phyloP scores from a whole-genome alignment of 2,888 invertebrate species.

The Microctonus aethiopoides region DNA sequence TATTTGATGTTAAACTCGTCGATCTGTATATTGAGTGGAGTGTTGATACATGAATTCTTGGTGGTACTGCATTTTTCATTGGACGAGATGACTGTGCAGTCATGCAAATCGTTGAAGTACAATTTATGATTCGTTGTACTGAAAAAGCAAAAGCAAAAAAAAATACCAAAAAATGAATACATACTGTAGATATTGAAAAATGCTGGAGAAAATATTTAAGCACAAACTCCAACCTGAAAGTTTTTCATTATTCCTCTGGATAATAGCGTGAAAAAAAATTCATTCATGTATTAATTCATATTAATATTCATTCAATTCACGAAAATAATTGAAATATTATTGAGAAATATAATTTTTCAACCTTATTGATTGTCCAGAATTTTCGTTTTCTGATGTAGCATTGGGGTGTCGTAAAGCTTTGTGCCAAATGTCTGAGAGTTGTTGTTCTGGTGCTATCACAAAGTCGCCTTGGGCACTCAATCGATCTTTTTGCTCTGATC shows the following conservation, averaged over 20 bases:
- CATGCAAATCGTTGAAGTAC: conserved; percentile 52
- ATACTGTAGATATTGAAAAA: background rate
- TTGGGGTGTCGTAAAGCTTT: conserved; percentile 61
- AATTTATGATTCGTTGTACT: conserved; percentile 64
- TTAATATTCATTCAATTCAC: background rate
- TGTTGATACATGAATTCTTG: conserved; percentile 58
- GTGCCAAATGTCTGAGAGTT: conserved; percentile 66
- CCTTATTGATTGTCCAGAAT: conserved; percentile 50
- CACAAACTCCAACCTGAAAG: conserved; percentile 59
- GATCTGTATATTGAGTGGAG: conserved; percentile 57
- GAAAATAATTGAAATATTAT: background rate
- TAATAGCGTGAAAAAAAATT: conserved; percentile 39
- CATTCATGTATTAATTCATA: background rate
- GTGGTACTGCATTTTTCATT: conserved; percentile 39
- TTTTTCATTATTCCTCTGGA: conserved; percentile 65
- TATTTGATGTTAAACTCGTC: conserved; percentile 11
- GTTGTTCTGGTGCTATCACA: conserved; percentile 60
- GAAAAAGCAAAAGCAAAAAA: conserved; percentile 29
- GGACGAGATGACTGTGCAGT: conserved; percentile 39
- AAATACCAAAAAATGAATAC: background rate
- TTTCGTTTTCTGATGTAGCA: conserved; percentile 47
- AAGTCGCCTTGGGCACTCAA: conserved; percentile 63
- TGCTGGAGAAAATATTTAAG: background rate
- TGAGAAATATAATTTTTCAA: conserved; percentile 35
- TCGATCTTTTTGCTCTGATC: conserved; percentile 65